Evolutionary conservation across 2,797 vertebrate genomes (phyloP).

Genomic region (Pangasius sanitwongsei): DNA sequence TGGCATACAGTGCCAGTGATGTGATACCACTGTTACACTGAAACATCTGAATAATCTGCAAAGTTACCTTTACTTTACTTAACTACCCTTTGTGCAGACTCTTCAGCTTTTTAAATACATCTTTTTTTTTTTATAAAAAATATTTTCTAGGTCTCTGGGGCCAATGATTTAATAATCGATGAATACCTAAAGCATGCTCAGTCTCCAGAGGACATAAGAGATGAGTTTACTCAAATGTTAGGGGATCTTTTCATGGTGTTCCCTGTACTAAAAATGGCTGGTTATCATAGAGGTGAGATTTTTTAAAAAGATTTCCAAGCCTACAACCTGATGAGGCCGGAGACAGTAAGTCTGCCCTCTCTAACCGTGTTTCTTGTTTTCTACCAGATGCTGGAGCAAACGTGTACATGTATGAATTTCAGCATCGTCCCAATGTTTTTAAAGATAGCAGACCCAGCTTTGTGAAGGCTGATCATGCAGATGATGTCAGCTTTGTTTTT

Average conservation of each 20-base stretch:
- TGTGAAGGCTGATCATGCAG: conserved; percentile 85
- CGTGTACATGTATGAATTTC: conserved; percentile 88
- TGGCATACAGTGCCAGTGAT: neutral
- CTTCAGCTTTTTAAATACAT: neutral
- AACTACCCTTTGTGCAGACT: neutral
- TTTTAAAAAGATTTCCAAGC: neutral
- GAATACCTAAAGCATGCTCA: conserved; percentile 77
- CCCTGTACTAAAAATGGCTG: conserved; percentile 73
- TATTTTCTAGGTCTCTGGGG: conserved; percentile 56
- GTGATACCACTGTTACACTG: neutral
- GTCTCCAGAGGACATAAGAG: conserved; percentile 72
- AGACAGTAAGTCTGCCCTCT: neutral
- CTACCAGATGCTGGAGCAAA: conserved; percentile 77
- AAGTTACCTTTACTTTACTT: neutral
- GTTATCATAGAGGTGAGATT: conserved; percentile 78
- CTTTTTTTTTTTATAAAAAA: neutral
- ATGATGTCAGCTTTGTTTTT: conserved; percentile 83
- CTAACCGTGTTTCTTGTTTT: conserved; percentile 8
- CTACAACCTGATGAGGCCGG: neutral
- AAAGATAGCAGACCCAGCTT: conserved; percentile 74
- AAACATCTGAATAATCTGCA: neutral
- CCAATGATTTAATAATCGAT: conserved; percentile 65
- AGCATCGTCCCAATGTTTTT: conserved; percentile 67
- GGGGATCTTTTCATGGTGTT: conserved; percentile 80
- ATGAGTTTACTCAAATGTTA: conserved; percentile 76